phyloP scores from a whole-genome alignment of 2,888 invertebrate species.

The Tholera decimalis region DNA sequence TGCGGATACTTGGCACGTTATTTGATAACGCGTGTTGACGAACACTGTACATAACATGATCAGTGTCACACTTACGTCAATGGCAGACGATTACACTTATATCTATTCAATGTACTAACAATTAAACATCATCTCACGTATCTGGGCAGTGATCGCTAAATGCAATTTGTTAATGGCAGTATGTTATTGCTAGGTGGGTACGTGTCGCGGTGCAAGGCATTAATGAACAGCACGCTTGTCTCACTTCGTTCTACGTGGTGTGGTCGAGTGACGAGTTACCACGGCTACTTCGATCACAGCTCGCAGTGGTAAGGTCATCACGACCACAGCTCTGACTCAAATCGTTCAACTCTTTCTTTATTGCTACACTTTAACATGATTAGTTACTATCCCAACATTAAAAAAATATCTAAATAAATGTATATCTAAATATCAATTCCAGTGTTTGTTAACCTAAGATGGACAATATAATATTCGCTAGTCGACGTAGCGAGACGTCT shows the following conservation, averaged over 20 bases:
- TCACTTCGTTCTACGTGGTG: not conserved
- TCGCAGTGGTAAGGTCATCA: slow-evolving; percentile 8
- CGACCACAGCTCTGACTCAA: slow-evolving; percentile 7
- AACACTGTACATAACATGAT: not conserved
- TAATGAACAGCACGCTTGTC: slow-evolving; percentile 5
- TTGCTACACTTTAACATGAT: slow-evolving; percentile 53
- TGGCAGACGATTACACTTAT: slow-evolving; percentile 37
- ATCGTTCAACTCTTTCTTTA: slow-evolving; percentile 52
- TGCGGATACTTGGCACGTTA: slow-evolving; percentile 6
- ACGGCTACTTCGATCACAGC: slow-evolving; percentile 5
- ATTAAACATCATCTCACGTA: slow-evolving; percentile 32
- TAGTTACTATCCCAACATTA: slow-evolving; percentile 57
- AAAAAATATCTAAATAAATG: slow-evolving; percentile 65
- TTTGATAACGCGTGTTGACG: slow-evolving; percentile 27
- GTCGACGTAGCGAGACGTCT: slow-evolving; percentile 37
- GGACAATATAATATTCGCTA: slow-evolving; percentile 71
- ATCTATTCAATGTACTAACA: slow-evolving; percentile 41
- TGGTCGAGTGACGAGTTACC: not conserved
- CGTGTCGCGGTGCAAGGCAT: slow-evolving; percentile 37
- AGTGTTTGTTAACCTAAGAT: slow-evolving; percentile 73
- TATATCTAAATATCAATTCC: slow-evolving; percentile 75
- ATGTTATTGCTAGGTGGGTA: slow-evolving; percentile 63
- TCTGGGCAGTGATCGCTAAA: slow-evolving; percentile 51
- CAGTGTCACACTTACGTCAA: slow-evolving; percentile 22
- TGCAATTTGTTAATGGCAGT: slow-evolving; percentile 65